Percentiles rank a stretch among this genome's conserved stretches.
phyloP scores from a whole-genome alignment of 2,888 invertebrate species.

The Lymantria dispar region DNA sequence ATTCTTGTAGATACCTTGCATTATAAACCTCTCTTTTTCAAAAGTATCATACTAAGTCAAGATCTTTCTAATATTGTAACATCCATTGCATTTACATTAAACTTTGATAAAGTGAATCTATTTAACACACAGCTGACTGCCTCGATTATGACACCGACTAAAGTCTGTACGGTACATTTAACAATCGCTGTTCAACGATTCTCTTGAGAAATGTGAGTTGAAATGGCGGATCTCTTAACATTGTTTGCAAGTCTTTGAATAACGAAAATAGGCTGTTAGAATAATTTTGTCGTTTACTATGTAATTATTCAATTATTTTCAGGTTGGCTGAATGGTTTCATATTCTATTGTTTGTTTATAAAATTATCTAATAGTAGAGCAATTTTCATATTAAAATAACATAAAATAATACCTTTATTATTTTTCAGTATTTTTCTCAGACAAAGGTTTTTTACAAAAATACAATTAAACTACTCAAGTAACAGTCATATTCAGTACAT shows the following conservation, averaged over 20 bases:
- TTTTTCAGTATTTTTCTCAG: too few species aligned
- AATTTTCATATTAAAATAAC: slow-evolving; percentile 12
- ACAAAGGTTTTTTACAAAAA: too few species aligned
- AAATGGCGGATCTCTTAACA: slow-evolving; percentile 32
- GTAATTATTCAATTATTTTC: slow-evolving; percentile 13
- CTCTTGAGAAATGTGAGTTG: slow-evolving; percentile 34
- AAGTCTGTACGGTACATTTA: slow-evolving; percentile 66
- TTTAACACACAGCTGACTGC: slow-evolving; percentile 56
- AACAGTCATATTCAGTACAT: too few species aligned
- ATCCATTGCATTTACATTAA: slow-evolving; percentile 37
- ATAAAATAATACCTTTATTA: too few species aligned
- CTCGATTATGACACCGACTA: slow-evolving; percentile 62
- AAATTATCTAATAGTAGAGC: slow-evolving; percentile 1
- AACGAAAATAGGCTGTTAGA: slow-evolving; percentile 20
- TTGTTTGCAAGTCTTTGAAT: slow-evolving; percentile 27
- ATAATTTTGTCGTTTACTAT: slow-evolving; percentile 16
- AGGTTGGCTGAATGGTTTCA: not conserved
- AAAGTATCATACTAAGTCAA: too few species aligned
- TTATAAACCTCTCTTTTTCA: too few species aligned
- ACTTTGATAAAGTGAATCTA: slow-evolving; percentile 48
- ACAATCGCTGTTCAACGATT: slow-evolving; percentile 45
- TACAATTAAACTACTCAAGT: too few species aligned
- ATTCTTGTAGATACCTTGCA: too few species aligned
- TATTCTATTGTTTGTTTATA: not conserved
- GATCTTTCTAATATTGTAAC: slow-evolving; percentile 13